A percentile compares a stretch with the other conserved stretches of the same genome.
Conservation (phyloP, 2,113 vertebrate species). For the Ancistrus triradiatus region DNA sequence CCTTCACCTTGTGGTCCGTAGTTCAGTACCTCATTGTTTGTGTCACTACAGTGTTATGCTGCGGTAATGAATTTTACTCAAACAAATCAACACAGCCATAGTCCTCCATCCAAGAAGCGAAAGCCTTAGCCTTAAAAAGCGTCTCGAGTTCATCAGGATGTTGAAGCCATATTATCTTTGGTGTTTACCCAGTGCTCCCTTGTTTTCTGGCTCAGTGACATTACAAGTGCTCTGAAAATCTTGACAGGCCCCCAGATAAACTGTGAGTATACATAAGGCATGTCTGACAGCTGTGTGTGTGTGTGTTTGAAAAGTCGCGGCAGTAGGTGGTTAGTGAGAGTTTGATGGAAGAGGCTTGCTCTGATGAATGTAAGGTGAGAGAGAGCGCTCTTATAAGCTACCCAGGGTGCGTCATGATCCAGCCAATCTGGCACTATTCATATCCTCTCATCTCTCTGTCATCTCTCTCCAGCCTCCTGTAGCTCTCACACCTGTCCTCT, state of each 20-base stretch:
- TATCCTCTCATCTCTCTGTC: slow-evolving; percentile 24
- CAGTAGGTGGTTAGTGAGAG: slow-evolving; percentile 14
- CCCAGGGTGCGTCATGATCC: slow-evolving; percentile 40
- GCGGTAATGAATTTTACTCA: too few species aligned
- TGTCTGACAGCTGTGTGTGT: neutral
- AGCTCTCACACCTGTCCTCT: slow-evolving; percentile 47
- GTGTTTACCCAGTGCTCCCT: neutral
- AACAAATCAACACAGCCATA: too few species aligned
- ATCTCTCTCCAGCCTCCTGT: slow-evolving; percentile 18
- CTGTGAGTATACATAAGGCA: neutral
- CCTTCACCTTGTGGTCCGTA: too few species aligned
- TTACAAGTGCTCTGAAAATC: neutral
- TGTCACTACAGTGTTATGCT: too few species aligned
- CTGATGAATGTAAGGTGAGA: slow-evolving; percentile 22
- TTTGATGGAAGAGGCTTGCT: slow-evolving; percentile 9
- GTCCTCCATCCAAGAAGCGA: too few species aligned
- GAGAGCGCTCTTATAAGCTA: slow-evolving; percentile 37
- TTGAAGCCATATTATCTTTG: too few species aligned
- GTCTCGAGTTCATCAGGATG: too few species aligned
- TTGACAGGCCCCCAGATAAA: neutral
- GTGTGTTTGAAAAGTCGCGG: neutral
- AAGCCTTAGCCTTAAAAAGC: too few species aligned
- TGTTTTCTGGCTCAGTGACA: too few species aligned
- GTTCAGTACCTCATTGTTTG: too few species aligned
- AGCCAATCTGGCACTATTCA: slow-evolving; percentile 33